Base-by-base conservation (phyloP, 2,113 vertebrate genomes). In the Melospiza georgiana region DNA sequence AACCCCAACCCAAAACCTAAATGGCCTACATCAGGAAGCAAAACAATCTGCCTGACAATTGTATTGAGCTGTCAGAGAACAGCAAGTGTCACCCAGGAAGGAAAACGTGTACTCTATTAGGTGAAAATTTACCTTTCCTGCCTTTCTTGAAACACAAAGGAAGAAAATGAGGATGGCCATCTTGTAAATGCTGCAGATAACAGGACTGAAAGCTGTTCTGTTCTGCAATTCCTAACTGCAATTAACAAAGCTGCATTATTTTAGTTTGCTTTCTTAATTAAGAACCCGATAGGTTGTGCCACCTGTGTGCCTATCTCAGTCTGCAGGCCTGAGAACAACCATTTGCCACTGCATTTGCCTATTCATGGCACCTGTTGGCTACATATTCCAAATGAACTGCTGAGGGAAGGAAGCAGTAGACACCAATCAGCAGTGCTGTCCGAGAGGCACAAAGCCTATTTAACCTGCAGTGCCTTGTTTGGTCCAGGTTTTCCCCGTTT, bases 351-450 rank as follows among this genome's bases (percentile, higher is more conserved):
- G 16, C 14, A 30, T 8, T n/a, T 46, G 22, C 28, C 37, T 35
- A 5, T 13, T 37, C 3, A 1, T 0, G 3, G 48, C 24, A 72
- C n/a, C 20, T 37, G 18, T 0, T 30, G 35, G 48, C 37, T 58
- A 46, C 14, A 33, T 18, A 15, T 8, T 37, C 11, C 55, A 71
- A 71, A 49, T 1, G 8, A 81, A 15, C 9, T 37, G 27, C 39
- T 25, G 18, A 55, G 33, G 14, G 19, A 54, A 62, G 52, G 16
- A 44, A 15, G 37, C 10, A 43, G 62, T 35, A 33, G 16, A 43
- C 37, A 66, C 18, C 23, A 35, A 12, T 15, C 0, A 31, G 37
- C 9, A 30, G 4, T 0, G 20, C 37, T 18, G n/a, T 3, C 37
- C 15, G 16, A 27, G 35, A 61, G 41, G 9, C 14, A 44, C 5